These are phyloP conservation scores for Trilocha varians DNA, from an alignment of 2,888 invertebrate genomes.

Conservation along the genomic window DNA sequence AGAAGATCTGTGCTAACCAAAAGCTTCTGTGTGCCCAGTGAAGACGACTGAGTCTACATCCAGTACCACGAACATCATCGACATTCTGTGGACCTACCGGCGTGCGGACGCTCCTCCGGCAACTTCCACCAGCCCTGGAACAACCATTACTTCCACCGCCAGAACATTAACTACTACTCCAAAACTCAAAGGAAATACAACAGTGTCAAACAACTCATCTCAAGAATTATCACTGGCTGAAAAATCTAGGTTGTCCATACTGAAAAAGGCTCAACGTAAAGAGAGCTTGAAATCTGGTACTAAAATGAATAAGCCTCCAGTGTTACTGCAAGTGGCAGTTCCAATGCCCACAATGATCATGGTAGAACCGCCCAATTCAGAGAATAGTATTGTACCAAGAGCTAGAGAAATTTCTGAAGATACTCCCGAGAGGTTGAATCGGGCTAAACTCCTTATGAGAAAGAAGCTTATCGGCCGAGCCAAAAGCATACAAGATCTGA, in stretches of 20 bases:
- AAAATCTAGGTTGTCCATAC: constrained; percentile 50
- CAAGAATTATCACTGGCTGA: constrained; percentile 42
- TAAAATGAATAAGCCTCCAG: constrained; percentile 44
- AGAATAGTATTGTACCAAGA: constrained; percentile 26
- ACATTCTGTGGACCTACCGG: constrained; percentile 16
- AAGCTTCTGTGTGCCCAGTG: constrained; percentile 56
- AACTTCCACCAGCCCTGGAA: neutral
- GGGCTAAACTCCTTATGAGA: constrained; percentile 51
- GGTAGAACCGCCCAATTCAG: constrained; percentile 36
- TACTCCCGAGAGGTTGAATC: constrained; percentile 29
- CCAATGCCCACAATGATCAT: constrained; percentile 43
- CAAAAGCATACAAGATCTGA: constrained; percentile 44
- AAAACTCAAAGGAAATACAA: neutral
- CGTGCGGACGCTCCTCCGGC: constrained; percentile 5
- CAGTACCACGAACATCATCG: constrained; percentile 9
- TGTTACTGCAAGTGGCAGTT: constrained; percentile 45
- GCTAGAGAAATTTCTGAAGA: constrained; percentile 31
- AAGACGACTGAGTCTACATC: constrained; percentile 5
- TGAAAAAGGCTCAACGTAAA: constrained; percentile 47
- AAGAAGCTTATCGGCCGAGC: constrained; percentile 43
- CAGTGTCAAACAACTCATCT: constrained; percentile 2
- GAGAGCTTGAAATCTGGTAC: constrained; percentile 24
- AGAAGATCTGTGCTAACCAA: constrained; percentile 29
- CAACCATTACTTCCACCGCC: neutral
- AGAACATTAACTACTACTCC: constrained; percentile 3